Evolutionary conservation across 2,113 vertebrate species (phyloP), one percentile per base, ranked within the genome.

Genomic region (Phaethon lepturus): DNA sequence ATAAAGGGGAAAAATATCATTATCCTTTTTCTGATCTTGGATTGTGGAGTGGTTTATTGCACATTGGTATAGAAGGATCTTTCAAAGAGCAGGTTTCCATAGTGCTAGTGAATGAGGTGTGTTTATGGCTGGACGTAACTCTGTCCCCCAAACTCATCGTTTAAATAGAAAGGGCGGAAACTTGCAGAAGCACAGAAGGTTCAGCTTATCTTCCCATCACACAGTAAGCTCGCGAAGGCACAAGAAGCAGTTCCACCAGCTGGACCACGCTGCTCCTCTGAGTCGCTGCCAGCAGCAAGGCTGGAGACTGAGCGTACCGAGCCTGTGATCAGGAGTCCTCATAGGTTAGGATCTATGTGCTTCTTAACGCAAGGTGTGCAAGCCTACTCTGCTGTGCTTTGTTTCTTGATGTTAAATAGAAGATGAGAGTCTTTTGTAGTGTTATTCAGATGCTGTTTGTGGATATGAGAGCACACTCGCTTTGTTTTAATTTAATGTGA

Each of bases 191-290:
- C 22, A 9, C 17, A 26, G 60, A 18, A n/a, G 31, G 38, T 45
- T 38, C 40, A 10, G 10, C 38, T 59, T 23, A 4, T 17, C 58
- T 52, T 35, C 44, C 26, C 29, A 7, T 29, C 35, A 31, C 6
- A 4, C 6, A 3, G 24, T 8, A 15, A 20, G 11, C 9, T 5
- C 22, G 38, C 1, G 0, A 22, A 52, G 35, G 40, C n/a, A 23
- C 18, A 15, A 42, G 50, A 49, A 72, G 40, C 5, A 2, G 23
- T 53, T 47, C 56, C 22, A 25, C 5, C 38, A 16, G 38, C 29
- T 10, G 62, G 45, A 52, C 26, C 38, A 7, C 2, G 40, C 38
- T 33, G 33, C 33, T 53, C 11, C 49, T 35, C 28, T 1, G 38
- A 6, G 22, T 25, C 7, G 3, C 20, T 42, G 10, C 40, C 49